Conservation (phyloP, 2,888 invertebrate species). For the Chymomyza fuscimana region DNA sequence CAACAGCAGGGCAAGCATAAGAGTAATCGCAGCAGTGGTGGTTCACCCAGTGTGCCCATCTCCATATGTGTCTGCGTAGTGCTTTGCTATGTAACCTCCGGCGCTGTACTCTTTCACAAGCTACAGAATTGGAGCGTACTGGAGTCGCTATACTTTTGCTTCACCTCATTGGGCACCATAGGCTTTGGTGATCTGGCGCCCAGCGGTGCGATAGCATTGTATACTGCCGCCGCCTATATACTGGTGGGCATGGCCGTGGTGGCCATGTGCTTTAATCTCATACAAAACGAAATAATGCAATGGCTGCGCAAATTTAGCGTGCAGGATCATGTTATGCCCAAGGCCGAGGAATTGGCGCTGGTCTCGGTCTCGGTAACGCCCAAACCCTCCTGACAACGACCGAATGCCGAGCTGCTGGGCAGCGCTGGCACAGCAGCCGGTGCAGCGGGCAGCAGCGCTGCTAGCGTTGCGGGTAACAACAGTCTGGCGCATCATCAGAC, state of each 20-base stretch:
- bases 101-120: constrained; percentile 92
- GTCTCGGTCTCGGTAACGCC: constrained; percentile 82
- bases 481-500: constrained; percentile 76
- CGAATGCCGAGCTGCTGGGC: constrained; percentile 77
- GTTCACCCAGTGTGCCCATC: constrained; percentile 86
- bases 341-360: constrained; percentile 81
- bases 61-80: constrained; percentile 92
- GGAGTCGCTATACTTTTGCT: constrained; percentile 91
- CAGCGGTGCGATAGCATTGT: constrained; percentile 85
- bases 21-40: constrained; percentile 18
- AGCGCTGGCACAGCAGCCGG: constrained; percentile 41
- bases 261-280: constrained; percentile 92
- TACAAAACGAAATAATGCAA: constrained; percentile 86
- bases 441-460: background rate
- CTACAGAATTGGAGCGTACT: constrained; percentile 95
- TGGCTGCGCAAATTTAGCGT: constrained; percentile 80
- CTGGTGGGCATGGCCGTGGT: constrained; percentile 91
- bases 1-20: constrained; percentile 26
- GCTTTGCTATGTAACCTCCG: constrained; percentile 91
- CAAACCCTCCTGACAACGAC: constrained; percentile 83
- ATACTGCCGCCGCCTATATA: constrained; percentile 90
- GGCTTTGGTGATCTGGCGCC: constrained; percentile 91
- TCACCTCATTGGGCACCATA: constrained; percentile 89
- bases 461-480: constrained; percentile 42
- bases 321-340: constrained; percentile 79